Evolutionary conservation across 1,140 invertebrate species (phyloP).

Genomic region (Periplaneta americana): DNA sequence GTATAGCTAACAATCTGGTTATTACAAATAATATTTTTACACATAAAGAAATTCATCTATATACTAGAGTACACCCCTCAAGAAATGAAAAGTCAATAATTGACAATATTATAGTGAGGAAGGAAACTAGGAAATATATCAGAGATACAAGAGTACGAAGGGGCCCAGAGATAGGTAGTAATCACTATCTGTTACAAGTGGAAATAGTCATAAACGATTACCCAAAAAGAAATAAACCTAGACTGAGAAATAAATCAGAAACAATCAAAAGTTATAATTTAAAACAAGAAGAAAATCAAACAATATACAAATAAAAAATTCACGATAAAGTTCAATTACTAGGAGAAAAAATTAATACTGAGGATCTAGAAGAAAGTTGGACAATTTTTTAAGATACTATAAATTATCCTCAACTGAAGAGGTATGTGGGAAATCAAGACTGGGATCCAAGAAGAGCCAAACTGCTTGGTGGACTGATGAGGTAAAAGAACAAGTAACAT

Average conservation of each 20-base stretch:
- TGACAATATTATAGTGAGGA: slow-evolving; percentile 19
- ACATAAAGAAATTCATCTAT: slow-evolving; percentile 15
- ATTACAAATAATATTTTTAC: background rate
- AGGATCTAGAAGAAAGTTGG: background rate
- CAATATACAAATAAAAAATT: background rate
- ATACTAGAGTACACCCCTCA: slow-evolving; percentile 17
- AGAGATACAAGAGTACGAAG: slow-evolving; percentile 20
- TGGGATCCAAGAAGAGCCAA: background rate
- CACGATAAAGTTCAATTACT: background rate
- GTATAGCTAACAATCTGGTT: background rate
- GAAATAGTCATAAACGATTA: slow-evolving; percentile 10
- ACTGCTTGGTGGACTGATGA: background rate
- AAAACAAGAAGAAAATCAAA: background rate
- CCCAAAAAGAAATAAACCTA: background rate
- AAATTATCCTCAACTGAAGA: background rate
- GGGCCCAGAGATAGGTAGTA: slow-evolving; percentile 20
- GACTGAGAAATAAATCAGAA: background rate
- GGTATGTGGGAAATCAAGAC: background rate
- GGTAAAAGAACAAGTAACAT: background rate
- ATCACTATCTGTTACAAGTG: slow-evolving; percentile 21
- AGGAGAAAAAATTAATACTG: background rate
- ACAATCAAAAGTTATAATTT: background rate
- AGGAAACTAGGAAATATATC: slow-evolving; percentile 8
- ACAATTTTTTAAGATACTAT: no score
- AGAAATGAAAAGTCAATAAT: slow-evolving; percentile 24